Percentiles rank a stretch among this genome's conserved stretches.
Evolutionary conservation across 2,113 vertebrate genomes (phyloP).

Genomic region (Furnarius figulus): DNA sequence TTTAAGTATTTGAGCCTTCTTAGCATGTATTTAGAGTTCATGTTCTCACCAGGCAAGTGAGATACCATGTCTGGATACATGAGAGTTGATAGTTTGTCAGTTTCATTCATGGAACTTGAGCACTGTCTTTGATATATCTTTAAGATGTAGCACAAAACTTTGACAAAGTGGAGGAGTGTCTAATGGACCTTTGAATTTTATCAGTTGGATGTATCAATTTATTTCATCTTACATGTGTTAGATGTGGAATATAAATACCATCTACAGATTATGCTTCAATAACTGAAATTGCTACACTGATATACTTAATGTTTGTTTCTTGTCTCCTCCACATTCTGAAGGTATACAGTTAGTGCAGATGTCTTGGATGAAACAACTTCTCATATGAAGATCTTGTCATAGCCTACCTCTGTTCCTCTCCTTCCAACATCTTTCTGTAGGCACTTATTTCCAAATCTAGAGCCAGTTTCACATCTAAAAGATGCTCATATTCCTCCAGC

Average conservation of each 20-base stretch:
- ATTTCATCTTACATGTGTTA: background rate
- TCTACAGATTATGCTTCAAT: background rate
- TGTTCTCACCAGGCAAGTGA: background rate
- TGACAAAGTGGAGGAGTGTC: background rate
- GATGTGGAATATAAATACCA: background rate
- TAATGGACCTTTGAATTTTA: background rate
- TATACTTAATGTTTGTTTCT: background rate
- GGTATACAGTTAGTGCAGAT: background rate
- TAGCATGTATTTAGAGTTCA: background rate
- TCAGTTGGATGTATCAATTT: background rate
- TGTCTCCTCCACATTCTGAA: background rate
- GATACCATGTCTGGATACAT: background rate
- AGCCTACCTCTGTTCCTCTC: slow-evolving; percentile 84
- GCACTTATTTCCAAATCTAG: slow-evolving; percentile 87
- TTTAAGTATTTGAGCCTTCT: background rate
- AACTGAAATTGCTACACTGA: background rate
- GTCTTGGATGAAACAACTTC: background rate
- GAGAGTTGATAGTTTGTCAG: background rate
- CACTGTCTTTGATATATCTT: background rate
- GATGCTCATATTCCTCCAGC: slow-evolving; percentile 83
- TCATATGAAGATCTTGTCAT: background rate
- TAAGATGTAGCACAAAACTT: background rate
- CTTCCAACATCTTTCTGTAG: slow-evolving; percentile 88
- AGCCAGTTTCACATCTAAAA: slow-evolving; percentile 85
- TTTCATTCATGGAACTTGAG: background rate